Base-by-base conservation (phyloP, 2,113 vertebrate species). In the Rhinichthys klamathensis region DNA sequence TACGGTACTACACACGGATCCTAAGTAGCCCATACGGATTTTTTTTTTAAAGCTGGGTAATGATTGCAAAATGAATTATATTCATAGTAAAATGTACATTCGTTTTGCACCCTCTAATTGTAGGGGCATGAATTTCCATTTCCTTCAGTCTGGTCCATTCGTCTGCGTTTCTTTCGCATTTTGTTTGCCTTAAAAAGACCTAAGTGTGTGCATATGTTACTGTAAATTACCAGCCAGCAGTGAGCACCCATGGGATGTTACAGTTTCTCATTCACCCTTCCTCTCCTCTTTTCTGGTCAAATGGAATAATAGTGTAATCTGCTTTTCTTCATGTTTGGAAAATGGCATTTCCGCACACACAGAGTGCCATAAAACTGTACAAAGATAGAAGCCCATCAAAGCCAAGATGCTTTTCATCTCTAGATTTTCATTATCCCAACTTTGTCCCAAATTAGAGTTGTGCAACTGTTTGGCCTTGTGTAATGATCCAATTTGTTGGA, bases 391-490 rank as follows among this genome's bases (percentile, higher is more conserved):
- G 76, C 56, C 61, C 21, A 67, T 85, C 80, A 85, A 87, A 83
- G 87, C 87, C 85, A 88, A 86, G 75, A 70, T 27, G 35, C 82
- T 83, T 86, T 88, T 84, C 79, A 85, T 88, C 82, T 83, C 49
- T 49, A 76, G 80, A 69, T 84, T 81, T 79, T 67, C 73, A 75
- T 84, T 69, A 86, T 88, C 65, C 78, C 51, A 80, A 85, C 82
- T 86, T 56, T 81, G 83, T 85, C 87, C 70, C 58, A 85, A 80
- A 83, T 80, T 73, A 70, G 35, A 83, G 84, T 90, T 90, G 82
- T 83, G 87, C 85, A 88, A 90, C 85, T 51, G 74, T 80, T 87
- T 86, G 88, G 83, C 84, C 46, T 88, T 80, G 88, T 83, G 51
- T 44, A 84, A 60, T 44, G 60, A 77, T 88, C 70, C 70, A 83